Evolutionary conservation across 2,888 invertebrate genomes (phyloP).

Genomic region (Monopis laevigella): DNA sequence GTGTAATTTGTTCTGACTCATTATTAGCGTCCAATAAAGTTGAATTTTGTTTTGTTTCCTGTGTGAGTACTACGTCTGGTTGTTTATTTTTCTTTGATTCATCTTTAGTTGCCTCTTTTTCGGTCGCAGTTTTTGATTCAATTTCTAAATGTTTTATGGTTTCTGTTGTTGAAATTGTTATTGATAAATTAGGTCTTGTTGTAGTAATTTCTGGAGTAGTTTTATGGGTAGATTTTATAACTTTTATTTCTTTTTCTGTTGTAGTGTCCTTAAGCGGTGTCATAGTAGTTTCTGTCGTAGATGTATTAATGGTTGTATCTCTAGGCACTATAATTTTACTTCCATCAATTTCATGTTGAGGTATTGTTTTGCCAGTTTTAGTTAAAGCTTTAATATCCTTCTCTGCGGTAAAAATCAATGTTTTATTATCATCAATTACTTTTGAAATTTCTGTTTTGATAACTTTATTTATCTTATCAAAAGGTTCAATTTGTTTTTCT

Average conservation of each 20-base stretch:
- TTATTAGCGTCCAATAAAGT: not conserved
- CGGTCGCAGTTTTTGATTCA: not conserved
- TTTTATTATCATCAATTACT: no score
- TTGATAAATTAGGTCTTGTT: not conserved
- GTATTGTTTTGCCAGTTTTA: not conserved
- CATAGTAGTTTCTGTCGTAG: not conserved
- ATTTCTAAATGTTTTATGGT: not conserved
- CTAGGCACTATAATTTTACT: not conserved
- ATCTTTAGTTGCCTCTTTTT: constrained; percentile 15
- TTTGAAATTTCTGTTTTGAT: not conserved
- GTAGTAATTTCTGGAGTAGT: not conserved
- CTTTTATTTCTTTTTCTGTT: not conserved
- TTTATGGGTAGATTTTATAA: not conserved
- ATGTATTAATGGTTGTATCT: not conserved
- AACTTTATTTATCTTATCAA: not conserved
- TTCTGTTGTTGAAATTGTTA: not conserved
- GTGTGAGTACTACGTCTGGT: constrained; percentile 15
- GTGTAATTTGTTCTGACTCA: not conserved
- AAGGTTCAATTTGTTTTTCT: no score
- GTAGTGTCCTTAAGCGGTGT: not conserved
- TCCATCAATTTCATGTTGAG: not conserved
- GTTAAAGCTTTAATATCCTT: no score
- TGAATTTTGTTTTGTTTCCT: not conserved
- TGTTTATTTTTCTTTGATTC: constrained; percentile 17
- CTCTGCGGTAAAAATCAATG: no score